Percentiles rank a stretch among this genome's conserved stretches.
These are phyloP conservation scores for Octomys mimax DNA, from an alignment of 2,797 vertebrate species.

Conservation along the genomic window DNA sequence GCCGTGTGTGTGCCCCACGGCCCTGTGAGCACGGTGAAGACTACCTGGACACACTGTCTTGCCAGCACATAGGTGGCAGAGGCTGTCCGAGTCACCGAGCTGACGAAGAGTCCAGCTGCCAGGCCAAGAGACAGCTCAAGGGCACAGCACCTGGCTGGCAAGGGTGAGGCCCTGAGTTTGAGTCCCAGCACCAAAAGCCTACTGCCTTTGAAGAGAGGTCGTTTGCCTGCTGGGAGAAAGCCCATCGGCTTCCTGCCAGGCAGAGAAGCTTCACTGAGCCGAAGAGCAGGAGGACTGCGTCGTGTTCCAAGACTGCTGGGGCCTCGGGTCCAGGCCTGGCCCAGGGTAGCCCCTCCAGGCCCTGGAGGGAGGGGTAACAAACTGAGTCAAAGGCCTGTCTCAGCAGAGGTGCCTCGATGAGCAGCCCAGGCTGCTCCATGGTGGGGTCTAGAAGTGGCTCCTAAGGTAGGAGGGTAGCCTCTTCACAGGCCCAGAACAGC, in stretches of 20 bases:
- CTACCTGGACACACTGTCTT: not conserved
- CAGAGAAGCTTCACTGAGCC: not conserved
- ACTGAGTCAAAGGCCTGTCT: accelerated
- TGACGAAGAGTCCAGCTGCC: not conserved
- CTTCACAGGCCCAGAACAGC: not conserved
- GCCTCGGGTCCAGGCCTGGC: not conserved
- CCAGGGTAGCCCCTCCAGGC: not conserved
- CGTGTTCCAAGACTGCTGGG: accelerated
- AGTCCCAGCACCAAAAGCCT: too few relatives aligned
- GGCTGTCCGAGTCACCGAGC: not conserved
- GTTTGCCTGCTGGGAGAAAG: not conserved
- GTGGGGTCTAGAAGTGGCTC: not conserved
- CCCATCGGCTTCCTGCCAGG: not conserved
- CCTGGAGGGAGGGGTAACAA: not conserved
- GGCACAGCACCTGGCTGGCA: too few relatives aligned
- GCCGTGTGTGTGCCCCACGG: not conserved
- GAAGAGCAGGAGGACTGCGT: accelerated
- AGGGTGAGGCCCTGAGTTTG: too few relatives aligned
- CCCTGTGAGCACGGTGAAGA: too few relatives aligned
- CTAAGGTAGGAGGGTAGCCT: not conserved
- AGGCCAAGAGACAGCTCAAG: too few relatives aligned
- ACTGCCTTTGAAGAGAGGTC: too few relatives aligned
- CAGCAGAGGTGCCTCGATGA: accelerated
- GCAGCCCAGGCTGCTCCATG: accelerated
- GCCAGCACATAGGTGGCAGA: not conserved